These are phyloP conservation scores for Colossoma macropomum DNA, from an alignment of 2,113 vertebrate species.

Conservation along the genomic window DNA sequence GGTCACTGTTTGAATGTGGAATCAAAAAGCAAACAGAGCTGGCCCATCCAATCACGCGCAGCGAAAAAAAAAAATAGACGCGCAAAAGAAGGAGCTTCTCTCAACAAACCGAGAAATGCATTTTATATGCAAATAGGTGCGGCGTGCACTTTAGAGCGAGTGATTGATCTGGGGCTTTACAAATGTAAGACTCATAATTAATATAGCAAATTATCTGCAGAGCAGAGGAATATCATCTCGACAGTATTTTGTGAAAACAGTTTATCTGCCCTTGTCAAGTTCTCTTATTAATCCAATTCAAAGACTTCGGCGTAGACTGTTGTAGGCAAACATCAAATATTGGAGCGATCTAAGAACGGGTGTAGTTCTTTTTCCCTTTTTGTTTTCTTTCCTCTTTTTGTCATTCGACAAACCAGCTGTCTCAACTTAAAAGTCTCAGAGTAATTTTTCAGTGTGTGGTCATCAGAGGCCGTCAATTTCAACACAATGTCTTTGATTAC, in stretches of 20 bases:
- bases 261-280: slow-evolving; percentile 51
- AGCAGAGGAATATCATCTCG: slow-evolving; percentile 24
- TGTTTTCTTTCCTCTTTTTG: not conserved
- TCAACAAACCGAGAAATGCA: slow-evolving; percentile 63
- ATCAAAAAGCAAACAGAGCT: slow-evolving; percentile 61
- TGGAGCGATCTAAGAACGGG: slow-evolving; percentile 18
- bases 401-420: not conserved
- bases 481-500: not conserved
- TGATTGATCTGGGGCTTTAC: slow-evolving; percentile 48
- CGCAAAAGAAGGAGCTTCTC: slow-evolving; percentile 38
- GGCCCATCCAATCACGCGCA: slow-evolving; percentile 59
- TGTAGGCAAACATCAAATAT: slow-evolving; percentile 44
- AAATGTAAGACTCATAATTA: slow-evolving; percentile 55
- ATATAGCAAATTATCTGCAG: slow-evolving; percentile 51
- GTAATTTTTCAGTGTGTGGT: not conserved
- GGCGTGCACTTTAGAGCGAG: slow-evolving; percentile 35
- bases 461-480: not conserved
- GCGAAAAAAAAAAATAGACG: slow-evolving; percentile 47
- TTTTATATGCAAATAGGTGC: slow-evolving; percentile 61
- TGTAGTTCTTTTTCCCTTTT: not conserved
- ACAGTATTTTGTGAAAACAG: slow-evolving; percentile 55
- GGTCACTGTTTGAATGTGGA: slow-evolving; percentile 60
- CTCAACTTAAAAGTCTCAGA: slow-evolving; percentile 7
- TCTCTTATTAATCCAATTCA: slow-evolving; percentile 52
- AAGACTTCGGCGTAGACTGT: slow-evolving; percentile 15